A percentile compares a stretch with the other conserved stretches of the same genome.
These are phyloP conservation scores for Bovichtus diacanthus DNA, from an alignment of 2,797 vertebrate species.

Conservation along the genomic window DNA sequence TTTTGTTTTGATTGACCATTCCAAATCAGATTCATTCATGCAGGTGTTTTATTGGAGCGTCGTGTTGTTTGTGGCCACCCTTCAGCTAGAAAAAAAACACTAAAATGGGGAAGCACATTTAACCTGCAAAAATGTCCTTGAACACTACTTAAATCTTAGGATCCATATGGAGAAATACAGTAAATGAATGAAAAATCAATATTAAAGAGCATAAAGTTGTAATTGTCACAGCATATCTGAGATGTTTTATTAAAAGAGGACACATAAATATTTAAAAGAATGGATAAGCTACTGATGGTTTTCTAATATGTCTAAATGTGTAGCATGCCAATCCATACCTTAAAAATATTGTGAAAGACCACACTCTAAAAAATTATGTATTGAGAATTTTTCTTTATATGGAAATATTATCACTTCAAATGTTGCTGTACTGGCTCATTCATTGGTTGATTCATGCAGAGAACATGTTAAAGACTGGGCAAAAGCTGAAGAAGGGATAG, in stretches of 20 bases:
- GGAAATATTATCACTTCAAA: background rate
- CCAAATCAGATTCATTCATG: background rate
- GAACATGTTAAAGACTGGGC: background rate
- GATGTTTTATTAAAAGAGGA: background rate
- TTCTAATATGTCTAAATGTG: background rate
- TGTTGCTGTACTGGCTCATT: slow-evolving; percentile 18
- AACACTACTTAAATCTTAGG: background rate
- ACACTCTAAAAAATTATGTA: no score
- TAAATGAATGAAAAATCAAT: background rate
- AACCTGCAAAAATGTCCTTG: background rate
- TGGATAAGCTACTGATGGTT: background rate
- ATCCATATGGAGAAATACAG: background rate
- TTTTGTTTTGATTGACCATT: background rate
- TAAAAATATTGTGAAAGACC: no score
- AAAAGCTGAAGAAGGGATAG: background rate
- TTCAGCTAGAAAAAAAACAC: background rate
- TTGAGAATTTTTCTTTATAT: background rate
- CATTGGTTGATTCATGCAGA: background rate
- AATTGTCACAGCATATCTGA: background rate
- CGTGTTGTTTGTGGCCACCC: background rate
- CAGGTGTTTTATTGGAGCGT: background rate
- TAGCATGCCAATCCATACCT: background rate
- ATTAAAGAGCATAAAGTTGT: background rate
- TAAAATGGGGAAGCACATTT: background rate
- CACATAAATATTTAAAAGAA: background rate